Evolutionary conservation across 2,888 invertebrate species (phyloP), one percentile per base, ranked within the genome.

Genomic region (Archips xylosteana): DNA sequence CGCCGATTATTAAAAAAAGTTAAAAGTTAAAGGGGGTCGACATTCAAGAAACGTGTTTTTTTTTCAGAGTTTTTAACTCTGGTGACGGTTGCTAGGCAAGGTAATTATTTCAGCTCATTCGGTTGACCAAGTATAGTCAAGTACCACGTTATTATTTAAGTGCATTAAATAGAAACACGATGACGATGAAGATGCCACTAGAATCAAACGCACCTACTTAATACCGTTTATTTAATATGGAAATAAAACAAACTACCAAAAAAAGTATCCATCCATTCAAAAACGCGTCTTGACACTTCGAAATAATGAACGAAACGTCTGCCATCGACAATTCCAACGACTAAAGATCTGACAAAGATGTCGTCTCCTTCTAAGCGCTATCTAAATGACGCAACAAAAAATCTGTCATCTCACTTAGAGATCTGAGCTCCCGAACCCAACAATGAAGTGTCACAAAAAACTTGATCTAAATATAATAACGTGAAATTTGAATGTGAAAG

Each of bases 381-480:
- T 67, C 67, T 45, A 32, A 59, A 47, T 64, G 68, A 73, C 63
- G 59, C 23, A 32, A 73, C 73, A 73, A 73, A 73, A 73, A 73
- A 73, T 69, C 68, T 73, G 73, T 73, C 73, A 69, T 69, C 73
- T 73, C 73, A 73, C 73, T 73, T 64, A 73, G 45, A 70, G 72
- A 72, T 68, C 67, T 63, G 39, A 72, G 72, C 71, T 66, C 45
- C 47, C 59, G 63, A 73, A 67, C 45, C 45, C 45, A 70, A 73
- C 68, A 73, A 73, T 49, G 49, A 69, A 34, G 63, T 68, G 72
- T 66, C 34, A 73, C 59, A 68, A 73, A 73, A 72, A 73, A 73
- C 68, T 15, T 73, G 73, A 74, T 74, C 74, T 70, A 70, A 70
- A 74, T 74, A 70, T 74, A 74, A 74, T 74, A 74, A 74, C 70